Base-by-base conservation (phyloP, 2,797 vertebrate genomes). In the Xerus rutilus region DNA sequence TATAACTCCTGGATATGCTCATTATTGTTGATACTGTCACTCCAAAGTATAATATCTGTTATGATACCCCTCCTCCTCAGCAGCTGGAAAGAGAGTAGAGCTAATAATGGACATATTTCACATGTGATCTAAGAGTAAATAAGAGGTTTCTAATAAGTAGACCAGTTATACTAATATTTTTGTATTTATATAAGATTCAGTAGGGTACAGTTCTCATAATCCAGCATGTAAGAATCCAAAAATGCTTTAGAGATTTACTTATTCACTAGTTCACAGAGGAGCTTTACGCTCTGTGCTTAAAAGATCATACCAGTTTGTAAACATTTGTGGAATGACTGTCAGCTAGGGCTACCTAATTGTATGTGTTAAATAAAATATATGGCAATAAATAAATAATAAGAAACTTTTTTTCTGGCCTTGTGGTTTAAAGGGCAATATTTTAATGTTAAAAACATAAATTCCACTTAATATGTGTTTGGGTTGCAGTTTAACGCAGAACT, bases 391-490 rank as follows among this genome's bases (percentile, higher is more conserved):
- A 85, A 69, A 4, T 17, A 64, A 49, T 9, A 77, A 62, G 59
- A 86, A 73, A 10, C 11, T 1, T 1, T 39, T 78, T 28, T 43
- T 35, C 43, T 87, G 62, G 62, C 6, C 8, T 88, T 25, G 13
- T 43, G 13, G 20, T 65, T 94, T 93, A 95, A 92, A 95, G 84
- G 65, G 15, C 14, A 85, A 7, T 91, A 86, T 78, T 84, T 93
- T 91, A 18, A 89, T 85, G 13, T 78, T 57, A 82, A 91, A 94
- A 93, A 30, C 59, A 52, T 30, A 87, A 62, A 84, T 82, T 86
- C 43, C 13, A 94, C 25, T 95, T 87, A 91, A 67, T 82, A 79
- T 62, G 13, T 84, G 85, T 35, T 92, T 81, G 62, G 17, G 54
- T 17, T 67, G 32, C 17, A 94, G 76, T 15, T 96, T 93, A 86